Percentiles rank a stretch among this genome's conserved stretches.
phyloP scores from a whole-genome alignment of 2,888 invertebrate genomes.

The Polyploca ridens region DNA sequence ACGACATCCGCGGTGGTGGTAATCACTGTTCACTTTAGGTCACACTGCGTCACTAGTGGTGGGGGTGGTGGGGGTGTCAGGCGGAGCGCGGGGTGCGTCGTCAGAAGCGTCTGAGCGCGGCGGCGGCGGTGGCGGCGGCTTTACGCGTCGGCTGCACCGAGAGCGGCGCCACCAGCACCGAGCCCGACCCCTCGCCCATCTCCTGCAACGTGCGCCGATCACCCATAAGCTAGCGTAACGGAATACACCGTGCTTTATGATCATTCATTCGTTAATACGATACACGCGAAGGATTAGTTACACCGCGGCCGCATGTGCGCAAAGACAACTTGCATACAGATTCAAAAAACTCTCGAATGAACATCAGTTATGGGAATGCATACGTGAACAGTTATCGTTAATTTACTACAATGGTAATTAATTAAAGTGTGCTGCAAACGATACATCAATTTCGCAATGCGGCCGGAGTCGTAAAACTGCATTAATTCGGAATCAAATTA shows the following conservation, averaged over 20 bases:
- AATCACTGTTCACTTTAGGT: not conserved
- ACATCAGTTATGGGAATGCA: too few species aligned
- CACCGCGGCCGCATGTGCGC: too few species aligned
- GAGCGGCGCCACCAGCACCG: conserved; percentile 89
- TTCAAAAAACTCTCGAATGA: too few species aligned
- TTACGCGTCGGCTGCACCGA: conserved; percentile 94
- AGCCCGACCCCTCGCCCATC: conserved; percentile 86
- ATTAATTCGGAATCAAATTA: too few species aligned
- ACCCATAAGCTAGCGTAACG: conserved; percentile 10
- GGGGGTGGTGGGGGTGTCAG: conserved; percentile 29
- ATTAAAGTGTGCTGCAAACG: too few species aligned
- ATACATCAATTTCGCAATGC: too few species aligned
- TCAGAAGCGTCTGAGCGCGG: conserved; percentile 89
- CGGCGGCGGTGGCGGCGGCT: conserved; percentile 88
- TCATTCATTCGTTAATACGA: not conserved
- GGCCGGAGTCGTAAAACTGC: too few species aligned
- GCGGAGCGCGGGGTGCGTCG: conserved; percentile 57
- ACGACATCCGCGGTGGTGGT: not conserved
- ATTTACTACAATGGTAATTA: too few species aligned
- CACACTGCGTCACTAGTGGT: not conserved
- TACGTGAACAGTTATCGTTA: too few species aligned
- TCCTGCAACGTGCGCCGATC: conserved; percentile 81
- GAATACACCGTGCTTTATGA: conserved; percentile 11
- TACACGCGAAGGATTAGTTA: not conserved
- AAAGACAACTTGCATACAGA: too few species aligned